phyloP scores from a whole-genome alignment of 53 echinoderm and acorn worm species.

The Holothuria leucospilota region DNA sequence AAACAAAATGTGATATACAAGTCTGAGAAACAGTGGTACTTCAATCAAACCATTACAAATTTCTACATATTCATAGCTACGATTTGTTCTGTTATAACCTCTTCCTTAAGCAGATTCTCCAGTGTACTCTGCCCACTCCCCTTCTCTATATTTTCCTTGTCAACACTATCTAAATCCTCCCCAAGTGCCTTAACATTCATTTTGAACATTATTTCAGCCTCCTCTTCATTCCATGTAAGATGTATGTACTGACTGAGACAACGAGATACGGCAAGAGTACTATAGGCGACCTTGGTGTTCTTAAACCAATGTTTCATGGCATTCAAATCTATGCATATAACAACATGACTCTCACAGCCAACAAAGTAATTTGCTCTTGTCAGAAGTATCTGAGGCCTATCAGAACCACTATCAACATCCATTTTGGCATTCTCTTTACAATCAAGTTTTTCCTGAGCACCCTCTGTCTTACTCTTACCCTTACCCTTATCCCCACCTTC shows the following conservation, averaged over 20 bases:
- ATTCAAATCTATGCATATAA: conserved; percentile 28
- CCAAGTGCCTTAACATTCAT: background rate
- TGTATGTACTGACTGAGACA: background rate
- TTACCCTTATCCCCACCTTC: too few relatives aligned
- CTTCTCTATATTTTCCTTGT: background rate
- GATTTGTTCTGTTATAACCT: too few relatives aligned
- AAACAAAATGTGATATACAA: too few relatives aligned
- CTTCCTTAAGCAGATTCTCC: too few relatives aligned
- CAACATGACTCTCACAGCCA: conserved; percentile 28
- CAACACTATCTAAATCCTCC: background rate
- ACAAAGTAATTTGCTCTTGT: conserved; percentile 11
- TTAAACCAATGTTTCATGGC: conserved; percentile 35
- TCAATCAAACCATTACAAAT: too few relatives aligned
- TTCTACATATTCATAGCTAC: too few relatives aligned
- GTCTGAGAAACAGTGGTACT: too few relatives aligned
- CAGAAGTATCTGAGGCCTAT: background rate
- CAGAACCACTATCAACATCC: too few relatives aligned
- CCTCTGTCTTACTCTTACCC: too few relatives aligned
- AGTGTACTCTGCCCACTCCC: background rate
- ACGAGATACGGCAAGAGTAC: conserved; percentile 2
- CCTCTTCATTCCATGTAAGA: conserved; percentile 17
- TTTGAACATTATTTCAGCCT: conserved; percentile 12
- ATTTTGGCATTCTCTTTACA: too few relatives aligned
- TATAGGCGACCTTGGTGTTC: conserved; percentile 14
- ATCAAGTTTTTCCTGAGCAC: too few relatives aligned